phyloP scores from a whole-genome alignment of 2,888 invertebrate species.

The Drepana falcataria region DNA sequence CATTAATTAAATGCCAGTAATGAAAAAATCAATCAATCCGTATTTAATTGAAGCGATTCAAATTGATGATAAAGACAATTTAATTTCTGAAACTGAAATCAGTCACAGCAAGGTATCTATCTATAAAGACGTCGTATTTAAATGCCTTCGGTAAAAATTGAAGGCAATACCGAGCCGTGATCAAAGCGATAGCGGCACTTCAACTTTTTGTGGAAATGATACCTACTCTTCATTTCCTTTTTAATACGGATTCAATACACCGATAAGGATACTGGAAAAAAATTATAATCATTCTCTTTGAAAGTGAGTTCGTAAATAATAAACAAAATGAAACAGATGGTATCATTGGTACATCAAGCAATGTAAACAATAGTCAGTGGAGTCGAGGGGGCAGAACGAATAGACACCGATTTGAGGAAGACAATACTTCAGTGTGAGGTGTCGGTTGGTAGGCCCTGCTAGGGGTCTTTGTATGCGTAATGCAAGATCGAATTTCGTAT shows the following conservation, averaged over 20 bases:
- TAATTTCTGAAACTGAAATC: slow-evolving; percentile 34
- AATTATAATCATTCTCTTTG: slow-evolving; percentile 30
- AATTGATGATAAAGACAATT: slow-evolving; percentile 31
- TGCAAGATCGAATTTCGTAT: slow-evolving; percentile 78
- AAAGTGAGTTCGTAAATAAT: slow-evolving; percentile 23
- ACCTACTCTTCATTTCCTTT: slow-evolving; percentile 55
- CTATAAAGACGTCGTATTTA: slow-evolving; percentile 38
- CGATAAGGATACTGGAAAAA: slow-evolving; percentile 41
- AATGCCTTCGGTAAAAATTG: slow-evolving; percentile 43
- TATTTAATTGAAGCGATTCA: not conserved
- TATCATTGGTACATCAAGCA: slow-evolving; percentile 24
- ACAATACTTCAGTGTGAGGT: slow-evolving; percentile 55
- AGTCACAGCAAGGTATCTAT: slow-evolving; percentile 23
- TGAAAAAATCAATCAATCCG: slow-evolving; percentile 10
- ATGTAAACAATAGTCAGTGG: slow-evolving; percentile 34
- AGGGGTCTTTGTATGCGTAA: slow-evolving; percentile 75
- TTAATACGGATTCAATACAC: slow-evolving; percentile 54
- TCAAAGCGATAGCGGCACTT: slow-evolving; percentile 52
- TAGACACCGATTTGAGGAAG: slow-evolving; percentile 46
- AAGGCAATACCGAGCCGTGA: slow-evolving; percentile 41
- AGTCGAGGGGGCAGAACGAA: slow-evolving; percentile 31
- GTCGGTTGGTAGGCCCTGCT: slow-evolving; percentile 30
- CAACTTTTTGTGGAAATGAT: slow-evolving; percentile 48
- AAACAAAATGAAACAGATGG: not conserved
- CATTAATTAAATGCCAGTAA: slow-evolving; percentile 18